Percentiles rank a stretch among this genome's conserved stretches.
Evolutionary conservation across 2,888 invertebrate genomes (phyloP).

Genomic region (Mythimna vitellina): DNA sequence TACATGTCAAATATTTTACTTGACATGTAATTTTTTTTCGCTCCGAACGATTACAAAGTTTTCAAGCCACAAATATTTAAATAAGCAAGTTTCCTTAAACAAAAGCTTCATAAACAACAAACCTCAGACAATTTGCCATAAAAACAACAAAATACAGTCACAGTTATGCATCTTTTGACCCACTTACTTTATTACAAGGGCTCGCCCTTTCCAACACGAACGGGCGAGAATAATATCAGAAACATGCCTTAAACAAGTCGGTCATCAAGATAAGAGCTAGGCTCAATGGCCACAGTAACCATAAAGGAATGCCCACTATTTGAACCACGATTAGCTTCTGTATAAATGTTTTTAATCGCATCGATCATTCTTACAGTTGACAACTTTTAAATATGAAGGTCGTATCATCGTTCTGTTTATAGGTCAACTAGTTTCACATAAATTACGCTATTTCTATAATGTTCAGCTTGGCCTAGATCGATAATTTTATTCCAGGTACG

Average conservation of each 20-base stretch:
- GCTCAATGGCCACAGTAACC: conserved; percentile 58
- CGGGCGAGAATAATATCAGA: conserved; percentile 56
- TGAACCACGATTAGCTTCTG: conserved; percentile 54
- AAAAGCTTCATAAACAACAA: conserved; percentile 43
- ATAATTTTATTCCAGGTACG: conserved; percentile 44
- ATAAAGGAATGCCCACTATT: conserved; percentile 61
- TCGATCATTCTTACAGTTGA: conserved; percentile 56
- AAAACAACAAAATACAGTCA: conserved; percentile 50
- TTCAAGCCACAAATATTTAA: conserved; percentile 17
- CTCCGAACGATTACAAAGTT: neutral
- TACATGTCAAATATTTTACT: neutral
- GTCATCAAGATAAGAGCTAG: conserved; percentile 65
- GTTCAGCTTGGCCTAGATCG: conserved; percentile 47
- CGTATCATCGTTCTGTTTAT: conserved; percentile 27
- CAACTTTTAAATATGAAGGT: conserved; percentile 51
- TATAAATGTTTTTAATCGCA: conserved; percentile 43
- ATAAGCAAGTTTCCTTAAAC: conserved; percentile 35
- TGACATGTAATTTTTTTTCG: neutral
- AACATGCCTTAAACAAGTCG: conserved; percentile 57
- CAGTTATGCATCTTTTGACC: conserved; percentile 59
- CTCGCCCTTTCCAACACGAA: conserved; percentile 49
- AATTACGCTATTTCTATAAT: conserved; percentile 43
- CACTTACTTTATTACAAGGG: conserved; percentile 60
- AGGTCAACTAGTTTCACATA: conserved; percentile 46
- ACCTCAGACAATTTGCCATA: conserved; percentile 36